Evolutionary conservation across 2,113 vertebrate species (phyloP).

Genomic region (Podarcis muralis): DNA sequence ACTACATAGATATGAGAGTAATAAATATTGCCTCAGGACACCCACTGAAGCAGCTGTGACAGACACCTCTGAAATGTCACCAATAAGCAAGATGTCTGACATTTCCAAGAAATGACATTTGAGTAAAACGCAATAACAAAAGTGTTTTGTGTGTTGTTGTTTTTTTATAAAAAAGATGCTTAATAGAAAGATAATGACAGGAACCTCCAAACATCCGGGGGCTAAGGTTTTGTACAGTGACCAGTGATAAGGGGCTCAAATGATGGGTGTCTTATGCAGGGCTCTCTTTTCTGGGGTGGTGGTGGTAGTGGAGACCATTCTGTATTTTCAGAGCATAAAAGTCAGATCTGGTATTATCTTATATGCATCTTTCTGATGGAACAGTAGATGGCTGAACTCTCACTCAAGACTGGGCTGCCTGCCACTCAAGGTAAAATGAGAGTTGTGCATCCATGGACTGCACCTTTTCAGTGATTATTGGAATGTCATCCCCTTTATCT

Average conservation of each 20-base stretch:
- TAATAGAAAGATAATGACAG: background rate
- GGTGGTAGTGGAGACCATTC: background rate
- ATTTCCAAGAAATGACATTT: background rate
- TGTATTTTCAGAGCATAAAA: background rate
- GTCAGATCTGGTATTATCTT: background rate
- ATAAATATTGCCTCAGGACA: conserved; percentile 25
- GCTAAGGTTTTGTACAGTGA: background rate
- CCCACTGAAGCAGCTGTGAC: conserved; percentile 1
- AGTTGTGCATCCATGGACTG: background rate
- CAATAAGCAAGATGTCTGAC: conserved; percentile 18
- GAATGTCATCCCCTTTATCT: background rate
- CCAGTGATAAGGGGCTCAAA: background rate
- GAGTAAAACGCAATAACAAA: background rate
- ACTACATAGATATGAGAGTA: conserved; percentile 21
- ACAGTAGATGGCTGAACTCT: background rate
- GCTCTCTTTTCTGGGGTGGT: no score
- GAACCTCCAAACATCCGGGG: background rate
- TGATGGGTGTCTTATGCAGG: background rate
- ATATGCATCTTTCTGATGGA: background rate
- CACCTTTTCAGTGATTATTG: background rate
- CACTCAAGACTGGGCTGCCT: background rate
- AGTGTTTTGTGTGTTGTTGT: background rate
- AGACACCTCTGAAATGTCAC: background rate
- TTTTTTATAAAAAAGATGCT: background rate
- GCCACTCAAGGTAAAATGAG: background rate